phyloP scores from a whole-genome alignment of 1,140 invertebrate species.

The Lithobius niger region DNA sequence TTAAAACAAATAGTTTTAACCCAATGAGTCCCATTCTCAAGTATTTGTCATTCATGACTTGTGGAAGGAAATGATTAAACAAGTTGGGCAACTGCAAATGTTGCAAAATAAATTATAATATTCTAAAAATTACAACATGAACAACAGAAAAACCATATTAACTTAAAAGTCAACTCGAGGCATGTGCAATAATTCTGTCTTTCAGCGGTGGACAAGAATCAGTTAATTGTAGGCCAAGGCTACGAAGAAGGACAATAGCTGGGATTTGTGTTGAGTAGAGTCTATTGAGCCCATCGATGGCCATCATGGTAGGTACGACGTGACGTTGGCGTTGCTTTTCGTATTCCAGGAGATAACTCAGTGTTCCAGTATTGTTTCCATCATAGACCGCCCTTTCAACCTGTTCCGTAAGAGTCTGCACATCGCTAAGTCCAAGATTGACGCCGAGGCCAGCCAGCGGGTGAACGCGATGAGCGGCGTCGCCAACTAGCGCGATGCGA shows the following conservation, averaged over 20 bases:
- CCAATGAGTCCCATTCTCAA: no score
- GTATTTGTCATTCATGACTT: no score
- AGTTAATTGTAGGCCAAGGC: slow-evolving; percentile 70
- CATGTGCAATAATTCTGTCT: no score
- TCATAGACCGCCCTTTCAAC: slow-evolving; percentile 52
- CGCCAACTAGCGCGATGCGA: slow-evolving; percentile 69
- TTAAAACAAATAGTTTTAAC: no score
- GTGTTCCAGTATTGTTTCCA: slow-evolving; percentile 54
- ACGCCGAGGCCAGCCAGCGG: slow-evolving; percentile 94
- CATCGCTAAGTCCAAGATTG: slow-evolving; percentile 93
- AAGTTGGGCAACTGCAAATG: no score
- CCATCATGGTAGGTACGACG: slow-evolving; percentile 75
- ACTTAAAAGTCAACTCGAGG: no score
- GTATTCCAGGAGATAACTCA: slow-evolving; percentile 60
- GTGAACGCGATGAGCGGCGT: slow-evolving; percentile 92
- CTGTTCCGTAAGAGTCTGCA: slow-evolving; percentile 50
- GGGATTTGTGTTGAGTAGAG: slow-evolving; percentile 63
- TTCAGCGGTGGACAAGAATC: slow-evolving; percentile 68
- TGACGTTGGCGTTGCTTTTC: slow-evolving; percentile 69
- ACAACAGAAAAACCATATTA: no score
- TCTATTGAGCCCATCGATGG: slow-evolving; percentile 72
- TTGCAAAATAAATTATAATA: no score
- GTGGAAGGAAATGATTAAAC: no score
- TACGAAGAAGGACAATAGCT: slow-evolving; percentile 65
- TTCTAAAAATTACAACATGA: no score